phyloP scores from a whole-genome alignment of 2,888 invertebrate species.

The Silvanus unidentatus region DNA sequence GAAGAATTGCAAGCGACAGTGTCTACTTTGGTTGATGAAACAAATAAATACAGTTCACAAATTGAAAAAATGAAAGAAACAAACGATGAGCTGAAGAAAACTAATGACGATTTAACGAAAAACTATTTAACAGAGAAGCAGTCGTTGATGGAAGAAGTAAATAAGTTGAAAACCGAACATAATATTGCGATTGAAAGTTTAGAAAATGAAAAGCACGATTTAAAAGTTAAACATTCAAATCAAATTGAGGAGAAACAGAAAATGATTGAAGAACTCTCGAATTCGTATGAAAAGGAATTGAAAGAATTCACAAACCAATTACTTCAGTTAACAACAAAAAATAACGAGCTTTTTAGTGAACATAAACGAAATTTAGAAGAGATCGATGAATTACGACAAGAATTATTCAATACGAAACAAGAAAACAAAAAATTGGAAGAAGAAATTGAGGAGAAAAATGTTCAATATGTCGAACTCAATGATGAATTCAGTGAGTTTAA shows the following conservation, averaged over 20 bases:
- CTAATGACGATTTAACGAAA: too few relatives aligned
- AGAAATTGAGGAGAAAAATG: neutral
- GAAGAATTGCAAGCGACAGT: too few relatives aligned
- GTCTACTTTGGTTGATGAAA: too few relatives aligned
- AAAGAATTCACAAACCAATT: slow-evolving; percentile 6
- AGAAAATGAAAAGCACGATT: too few relatives aligned
- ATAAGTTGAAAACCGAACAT: too few relatives aligned
- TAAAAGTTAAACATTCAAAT: too few relatives aligned
- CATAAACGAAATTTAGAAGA: neutral
- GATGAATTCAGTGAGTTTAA: slow-evolving; percentile 5
- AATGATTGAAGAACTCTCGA: slow-evolving; percentile 17
- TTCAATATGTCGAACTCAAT: neutral
- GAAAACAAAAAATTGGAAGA: neutral
- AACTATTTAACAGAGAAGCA: too few relatives aligned
- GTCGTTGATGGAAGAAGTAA: too few relatives aligned
- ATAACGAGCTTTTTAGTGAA: neutral
- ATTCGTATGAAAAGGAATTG: slow-evolving; percentile 17
- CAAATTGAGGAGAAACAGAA: slow-evolving; percentile 18
- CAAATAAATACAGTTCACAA: too few relatives aligned
- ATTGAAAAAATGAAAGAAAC: too few relatives aligned
- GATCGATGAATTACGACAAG: neutral
- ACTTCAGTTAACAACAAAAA: neutral
- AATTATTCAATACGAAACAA: neutral
- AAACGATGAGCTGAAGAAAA: too few relatives aligned
- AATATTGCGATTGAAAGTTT: too few relatives aligned